These are phyloP conservation scores for Julus scanicus DNA, from an alignment of 2,888 invertebrate species.

Conservation along the genomic window DNA sequence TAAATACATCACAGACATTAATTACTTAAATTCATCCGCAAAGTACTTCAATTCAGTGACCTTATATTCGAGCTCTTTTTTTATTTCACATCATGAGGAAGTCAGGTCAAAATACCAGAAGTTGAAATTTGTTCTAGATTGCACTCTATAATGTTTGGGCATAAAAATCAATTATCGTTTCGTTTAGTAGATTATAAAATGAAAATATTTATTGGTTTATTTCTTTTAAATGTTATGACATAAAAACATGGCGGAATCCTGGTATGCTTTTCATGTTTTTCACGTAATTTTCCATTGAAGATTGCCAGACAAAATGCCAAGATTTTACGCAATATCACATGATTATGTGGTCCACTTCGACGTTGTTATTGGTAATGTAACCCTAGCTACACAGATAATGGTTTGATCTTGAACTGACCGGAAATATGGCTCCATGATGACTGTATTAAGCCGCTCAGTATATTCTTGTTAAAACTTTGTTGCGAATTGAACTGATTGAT, in stretches of 20 bases:
- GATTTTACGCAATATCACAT: constrained; percentile 9
- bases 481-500: no score
- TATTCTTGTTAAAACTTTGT: background rate
- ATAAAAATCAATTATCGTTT: background rate
- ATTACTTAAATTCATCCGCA: background rate
- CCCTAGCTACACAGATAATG: background rate
- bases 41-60: background rate
- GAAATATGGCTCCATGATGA: background rate
- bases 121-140: background rate
- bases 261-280: background rate
- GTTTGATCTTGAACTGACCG: constrained; percentile 33
- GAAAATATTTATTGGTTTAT: background rate
- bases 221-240: background rate
- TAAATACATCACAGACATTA: constrained; percentile 24
- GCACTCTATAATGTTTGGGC: background rate
- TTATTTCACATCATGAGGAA: background rate
- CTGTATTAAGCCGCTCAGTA: background rate
- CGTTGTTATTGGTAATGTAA: constrained; percentile 6
- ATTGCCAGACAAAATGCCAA: background rate
- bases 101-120: background rate
- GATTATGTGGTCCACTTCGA: background rate
- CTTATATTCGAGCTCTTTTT: background rate
- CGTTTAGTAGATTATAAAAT: background rate
- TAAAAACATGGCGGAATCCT: background rate
- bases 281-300: background rate